phyloP scores from a whole-genome alignment of 2,888 invertebrate genomes.

The Hypomecis atomaria region DNA sequence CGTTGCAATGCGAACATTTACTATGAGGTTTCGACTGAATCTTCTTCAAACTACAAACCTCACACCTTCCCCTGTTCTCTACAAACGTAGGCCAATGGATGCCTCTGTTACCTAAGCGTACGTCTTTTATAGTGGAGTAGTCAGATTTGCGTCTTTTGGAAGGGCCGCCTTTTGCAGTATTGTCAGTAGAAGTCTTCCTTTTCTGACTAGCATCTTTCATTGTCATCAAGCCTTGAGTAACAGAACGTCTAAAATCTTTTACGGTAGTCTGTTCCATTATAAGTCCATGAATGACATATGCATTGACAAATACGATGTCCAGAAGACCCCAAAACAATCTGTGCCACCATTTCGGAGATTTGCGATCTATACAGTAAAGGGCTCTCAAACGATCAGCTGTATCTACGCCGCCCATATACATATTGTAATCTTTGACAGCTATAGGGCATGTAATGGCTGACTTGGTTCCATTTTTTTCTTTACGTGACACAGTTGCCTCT shows the following conservation, averaged over 20 bases:
- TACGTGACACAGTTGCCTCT: constrained; percentile 30
- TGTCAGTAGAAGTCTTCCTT: constrained; percentile 32
- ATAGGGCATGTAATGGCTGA: constrained; percentile 36
- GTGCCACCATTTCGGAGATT: constrained; percentile 57
- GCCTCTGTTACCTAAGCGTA: constrained; percentile 44
- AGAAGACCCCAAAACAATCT: constrained; percentile 46
- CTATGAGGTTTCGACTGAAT: constrained; percentile 45
- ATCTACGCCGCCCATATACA: constrained; percentile 44
- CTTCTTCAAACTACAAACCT: constrained; percentile 47
- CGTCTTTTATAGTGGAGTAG: constrained; percentile 44
- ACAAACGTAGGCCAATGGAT: constrained; percentile 46
- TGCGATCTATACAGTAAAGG: constrained; percentile 34
- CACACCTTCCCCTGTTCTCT: constrained; percentile 45
- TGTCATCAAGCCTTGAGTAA: constrained; percentile 40
- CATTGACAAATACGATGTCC: constrained; percentile 44
- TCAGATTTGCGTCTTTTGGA: constrained; percentile 45
- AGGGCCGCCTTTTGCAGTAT: constrained; percentile 23
- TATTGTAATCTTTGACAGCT: constrained; percentile 43
- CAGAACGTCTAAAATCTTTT: constrained; percentile 37
- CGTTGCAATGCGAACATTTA: constrained; percentile 40
- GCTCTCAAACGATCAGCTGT: constrained; percentile 54
- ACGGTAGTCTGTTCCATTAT: constrained; percentile 40
- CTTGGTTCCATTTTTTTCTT: constrained; percentile 40
- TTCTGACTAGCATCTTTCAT: constrained; percentile 45
- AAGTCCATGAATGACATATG: constrained; percentile 43